A percentile compares a stretch with the other conserved stretches of the same genome.
phyloP scores from a whole-genome alignment of 2,113 vertebrate species.

The Harpagus bidentatus region DNA sequence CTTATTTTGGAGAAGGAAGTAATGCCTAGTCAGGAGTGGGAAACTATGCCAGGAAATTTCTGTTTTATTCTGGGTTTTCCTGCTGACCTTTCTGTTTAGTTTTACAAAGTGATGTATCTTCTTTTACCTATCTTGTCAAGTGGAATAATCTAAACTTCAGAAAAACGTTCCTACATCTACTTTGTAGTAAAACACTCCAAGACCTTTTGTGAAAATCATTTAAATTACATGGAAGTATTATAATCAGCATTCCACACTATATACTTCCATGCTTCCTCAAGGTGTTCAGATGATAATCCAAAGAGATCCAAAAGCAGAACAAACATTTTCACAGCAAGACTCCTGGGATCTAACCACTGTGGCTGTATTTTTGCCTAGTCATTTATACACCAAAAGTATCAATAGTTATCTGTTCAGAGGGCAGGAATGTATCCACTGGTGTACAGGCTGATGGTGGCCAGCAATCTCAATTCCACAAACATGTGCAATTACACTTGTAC shows the following conservation, averaged over 20 bases:
- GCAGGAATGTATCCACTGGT: not conserved
- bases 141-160: not conserved
- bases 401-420: not conserved
- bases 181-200: not conserved
- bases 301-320: not conserved
- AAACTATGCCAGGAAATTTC: not conserved
- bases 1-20: not conserved
- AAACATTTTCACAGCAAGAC: not conserved
- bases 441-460: not conserved
- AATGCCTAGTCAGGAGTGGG: not conserved
- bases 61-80: not conserved
- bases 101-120: not conserved
- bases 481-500: not conserved
- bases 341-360: not conserved
- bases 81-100: not conserved
- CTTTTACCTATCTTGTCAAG: not conserved
- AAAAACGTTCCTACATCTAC: not conserved
- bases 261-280: not conserved
- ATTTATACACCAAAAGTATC: not conserved
- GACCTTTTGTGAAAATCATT: not conserved
- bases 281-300: not conserved
- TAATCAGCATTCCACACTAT: rapidly evolving
- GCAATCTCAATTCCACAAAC: not conserved
- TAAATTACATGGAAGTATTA: not conserved
- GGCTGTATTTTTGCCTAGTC: not conserved